Percentiles rank a stretch among this genome's conserved stretches.
Conservation (phyloP, 2,888 invertebrate species). For the Seladonia tumulorum region DNA sequence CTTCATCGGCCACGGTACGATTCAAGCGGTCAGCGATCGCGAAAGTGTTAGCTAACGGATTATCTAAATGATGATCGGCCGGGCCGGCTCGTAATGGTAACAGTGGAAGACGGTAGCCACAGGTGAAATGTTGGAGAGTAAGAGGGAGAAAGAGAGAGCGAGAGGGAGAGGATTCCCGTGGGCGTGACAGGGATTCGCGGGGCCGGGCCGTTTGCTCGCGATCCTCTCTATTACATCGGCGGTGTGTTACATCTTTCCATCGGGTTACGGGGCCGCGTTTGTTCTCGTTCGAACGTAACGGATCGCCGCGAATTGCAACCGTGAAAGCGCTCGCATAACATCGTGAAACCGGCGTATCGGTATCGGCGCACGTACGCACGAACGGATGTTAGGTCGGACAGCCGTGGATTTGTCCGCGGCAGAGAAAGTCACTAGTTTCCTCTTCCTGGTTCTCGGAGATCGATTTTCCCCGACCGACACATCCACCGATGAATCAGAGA, state of each 20-base stretch:
- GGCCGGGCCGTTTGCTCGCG: background rate
- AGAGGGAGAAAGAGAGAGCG: background rate
- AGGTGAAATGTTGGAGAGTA: background rate
- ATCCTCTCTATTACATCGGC: constrained; percentile 11
- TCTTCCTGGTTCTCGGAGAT: constrained; percentile 70
- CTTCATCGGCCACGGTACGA: background rate
- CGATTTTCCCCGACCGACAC: constrained; percentile 26
- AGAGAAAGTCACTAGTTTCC: constrained; percentile 75
- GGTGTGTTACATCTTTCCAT: background rate
- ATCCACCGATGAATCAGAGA: background rate
- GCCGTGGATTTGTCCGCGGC: constrained; percentile 58
- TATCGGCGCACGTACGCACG: constrained; percentile 28
- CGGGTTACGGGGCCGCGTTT: constrained; percentile 22
- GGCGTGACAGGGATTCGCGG: background rate
- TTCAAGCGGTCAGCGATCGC: background rate
- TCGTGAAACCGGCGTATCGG: constrained; percentile 61
- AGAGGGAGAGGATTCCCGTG: background rate
- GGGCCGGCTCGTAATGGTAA: background rate
- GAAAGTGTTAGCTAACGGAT: constrained; percentile 4
- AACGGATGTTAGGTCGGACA: constrained; percentile 75
- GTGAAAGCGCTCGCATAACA: constrained; percentile 72
- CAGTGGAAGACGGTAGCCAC: background rate
- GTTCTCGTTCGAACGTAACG: constrained; percentile 46
- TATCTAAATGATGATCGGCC: background rate
- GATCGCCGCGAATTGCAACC: constrained; percentile 48